phyloP scores from a whole-genome alignment of 2,888 invertebrate genomes.

The Polyommatus icarus region DNA sequence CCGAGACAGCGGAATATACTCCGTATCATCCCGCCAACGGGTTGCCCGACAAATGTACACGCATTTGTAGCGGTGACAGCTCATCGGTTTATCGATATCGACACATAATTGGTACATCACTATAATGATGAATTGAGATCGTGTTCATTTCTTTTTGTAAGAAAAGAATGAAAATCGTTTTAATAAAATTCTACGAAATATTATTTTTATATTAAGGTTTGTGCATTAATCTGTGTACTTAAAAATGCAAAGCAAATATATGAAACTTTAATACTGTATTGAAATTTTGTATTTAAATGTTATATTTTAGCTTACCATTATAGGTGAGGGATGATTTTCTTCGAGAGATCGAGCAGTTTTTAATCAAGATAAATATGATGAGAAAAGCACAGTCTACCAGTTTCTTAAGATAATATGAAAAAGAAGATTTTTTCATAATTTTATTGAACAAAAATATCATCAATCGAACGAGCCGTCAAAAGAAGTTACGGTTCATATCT shows the following conservation, averaged over 20 bases:
- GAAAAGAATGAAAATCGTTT: not conserved
- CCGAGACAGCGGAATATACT: constrained; percentile 41
- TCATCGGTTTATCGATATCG: constrained; percentile 18
- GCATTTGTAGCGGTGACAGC: constrained; percentile 26
- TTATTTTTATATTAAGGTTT: not conserved
- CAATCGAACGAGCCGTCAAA: constrained; percentile 9
- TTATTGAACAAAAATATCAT: not conserved
- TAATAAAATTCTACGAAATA: too few relatives aligned
- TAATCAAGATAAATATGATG: not conserved
- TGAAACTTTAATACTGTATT: too few relatives aligned
- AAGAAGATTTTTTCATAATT: not conserved
- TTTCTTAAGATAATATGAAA: not conserved
- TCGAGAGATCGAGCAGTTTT: not conserved
- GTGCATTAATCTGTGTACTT: too few relatives aligned
- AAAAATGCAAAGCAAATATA: not conserved
- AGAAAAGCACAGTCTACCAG: not conserved
- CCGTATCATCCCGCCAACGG: constrained; percentile 33
- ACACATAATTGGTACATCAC: constrained; percentile 6
- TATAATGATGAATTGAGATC: not conserved
- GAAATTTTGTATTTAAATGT: not conserved
- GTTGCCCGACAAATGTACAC: constrained; percentile 24
- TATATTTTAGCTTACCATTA: not conserved
- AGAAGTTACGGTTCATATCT: constrained; percentile 5
- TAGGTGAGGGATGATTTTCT: not conserved
- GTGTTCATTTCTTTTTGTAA: not conserved